Evolutionary conservation across 2,113 vertebrate genomes (phyloP), one percentile per base, ranked within the genome.

Genomic region (Willisornis vidua): DNA sequence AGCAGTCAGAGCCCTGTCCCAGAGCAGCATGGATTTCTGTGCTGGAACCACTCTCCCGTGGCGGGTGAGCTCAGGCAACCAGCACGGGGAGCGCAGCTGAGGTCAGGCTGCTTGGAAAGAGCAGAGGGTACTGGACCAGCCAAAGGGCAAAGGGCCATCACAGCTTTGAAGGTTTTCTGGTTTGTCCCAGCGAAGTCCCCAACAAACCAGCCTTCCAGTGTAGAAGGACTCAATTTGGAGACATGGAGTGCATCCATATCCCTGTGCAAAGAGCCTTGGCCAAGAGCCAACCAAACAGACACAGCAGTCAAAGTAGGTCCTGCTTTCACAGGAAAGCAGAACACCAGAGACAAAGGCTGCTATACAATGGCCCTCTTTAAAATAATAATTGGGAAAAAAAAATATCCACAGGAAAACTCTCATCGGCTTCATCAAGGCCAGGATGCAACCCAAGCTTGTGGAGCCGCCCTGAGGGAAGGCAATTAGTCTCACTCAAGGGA

Each of bases 401-500:
- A 78, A 48, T 41, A 54, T 61, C 45, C 61, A 65, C 31, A 84
- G 37, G 59, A 93, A 86, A 84, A 89, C 65, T 84, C 51, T 72
- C 65, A 85, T 41, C 7, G 26, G 67, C 57, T 88, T 92, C 75
- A 85, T 48, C 65, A 78, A 92, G 90, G 66, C 83, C 76, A 78
- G 80, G 76, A 96, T 75, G 61, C 49, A 68, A 93, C 93, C 87
- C 68, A 92, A 92, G 83, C 68, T 65, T 74, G n/a, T 54, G 66
- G 86, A 94, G 73, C 65, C 0, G 2, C 90, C 94, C 90, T 29
- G 41, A 87, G 83, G 95, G 89, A 97, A 96, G 37, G 77, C 70
- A 90, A 94, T 96, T 93, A 81, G 88, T 87, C 54, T 92, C 83
- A 90, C 88, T 87, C 80, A 93, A 85, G 37, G 55, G 76, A 93